A percentile compares a stretch with the other conserved stretches of the same genome.
These are phyloP conservation scores for Spodoptera litura DNA, from an alignment of 1,140 invertebrate species.

Conservation along the genomic window DNA sequence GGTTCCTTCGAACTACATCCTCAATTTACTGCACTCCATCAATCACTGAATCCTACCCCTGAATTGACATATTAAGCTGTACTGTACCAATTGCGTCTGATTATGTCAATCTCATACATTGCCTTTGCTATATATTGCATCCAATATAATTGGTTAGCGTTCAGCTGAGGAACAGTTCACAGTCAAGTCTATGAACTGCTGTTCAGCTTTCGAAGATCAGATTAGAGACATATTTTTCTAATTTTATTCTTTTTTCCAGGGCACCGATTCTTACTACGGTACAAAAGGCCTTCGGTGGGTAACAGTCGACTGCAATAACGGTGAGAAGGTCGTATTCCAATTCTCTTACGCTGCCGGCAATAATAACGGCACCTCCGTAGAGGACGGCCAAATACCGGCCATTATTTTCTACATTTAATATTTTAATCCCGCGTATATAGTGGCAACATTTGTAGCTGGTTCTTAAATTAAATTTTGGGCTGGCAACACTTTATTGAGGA, in stretches of 20 bases:
- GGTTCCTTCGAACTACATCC: no score
- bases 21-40: no score
- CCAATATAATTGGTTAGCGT: no score
- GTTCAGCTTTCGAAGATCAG: no score
- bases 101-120: no score
- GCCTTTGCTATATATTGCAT: no score
- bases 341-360: constrained; percentile 95
- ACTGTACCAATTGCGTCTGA: no score
- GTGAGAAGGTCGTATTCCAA: constrained; percentile 93
- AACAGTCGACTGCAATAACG: constrained; percentile 90
- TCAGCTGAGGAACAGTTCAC: no score
- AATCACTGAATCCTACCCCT: no score
- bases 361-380: constrained; percentile 94
- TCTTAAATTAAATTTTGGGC: not conserved
- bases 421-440: constrained; percentile 51
- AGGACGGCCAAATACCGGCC: constrained; percentile 96
- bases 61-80: no score
- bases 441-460: no score
- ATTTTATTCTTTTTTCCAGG: constrained; percentile 84
- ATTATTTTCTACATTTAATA: constrained; percentile 92
- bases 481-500: constrained; percentile 16
- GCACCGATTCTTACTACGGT: constrained; percentile 95
- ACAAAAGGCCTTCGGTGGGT: constrained; percentile 93
- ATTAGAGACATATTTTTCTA: not conserved
- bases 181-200: no score